phyloP scores from a whole-genome alignment of 2,888 invertebrate species.

The Hypomecis punctinalis region DNA sequence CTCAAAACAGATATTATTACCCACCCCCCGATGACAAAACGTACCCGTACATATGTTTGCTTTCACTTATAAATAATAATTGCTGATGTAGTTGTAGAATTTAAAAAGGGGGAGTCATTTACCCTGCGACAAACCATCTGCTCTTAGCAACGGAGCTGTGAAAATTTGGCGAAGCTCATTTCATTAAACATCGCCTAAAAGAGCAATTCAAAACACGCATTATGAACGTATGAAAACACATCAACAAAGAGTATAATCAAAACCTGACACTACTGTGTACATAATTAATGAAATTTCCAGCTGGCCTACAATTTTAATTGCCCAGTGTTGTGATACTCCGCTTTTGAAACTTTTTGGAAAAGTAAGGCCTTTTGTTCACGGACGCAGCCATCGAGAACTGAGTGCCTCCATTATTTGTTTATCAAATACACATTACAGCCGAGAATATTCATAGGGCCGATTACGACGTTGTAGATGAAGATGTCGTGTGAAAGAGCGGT shows the following conservation, averaged over 20 bases:
- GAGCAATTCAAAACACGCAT: constrained; percentile 60
- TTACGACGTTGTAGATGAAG: constrained; percentile 72
- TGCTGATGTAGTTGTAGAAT: constrained; percentile 64
- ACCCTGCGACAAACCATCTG: constrained; percentile 22
- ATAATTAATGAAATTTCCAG: constrained; percentile 83
- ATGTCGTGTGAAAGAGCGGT: constrained; percentile 80
- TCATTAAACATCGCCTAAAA: constrained; percentile 42
- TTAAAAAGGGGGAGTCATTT: constrained; percentile 65
- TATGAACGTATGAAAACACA: constrained; percentile 69
- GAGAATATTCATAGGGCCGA: constrained; percentile 64
- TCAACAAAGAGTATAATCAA: constrained; percentile 70
- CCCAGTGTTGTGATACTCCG: constrained; percentile 77
- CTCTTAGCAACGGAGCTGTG: constrained; percentile 21
- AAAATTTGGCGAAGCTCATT: constrained; percentile 36
- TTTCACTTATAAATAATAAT: constrained; percentile 81
- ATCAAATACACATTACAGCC: constrained; percentile 79
- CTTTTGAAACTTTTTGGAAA: constrained; percentile 82
- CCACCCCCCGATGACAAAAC: constrained; percentile 66
- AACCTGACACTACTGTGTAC: constrained; percentile 68
- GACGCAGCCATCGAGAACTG: constrained; percentile 68
- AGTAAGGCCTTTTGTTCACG: constrained; percentile 76
- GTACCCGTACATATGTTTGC: constrained; percentile 76
- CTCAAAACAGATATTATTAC: constrained; percentile 63
- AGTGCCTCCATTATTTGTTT: constrained; percentile 77
- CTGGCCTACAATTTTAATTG: constrained; percentile 84